A percentile compares a stretch with the other conserved stretches of the same genome.
These are phyloP conservation scores for Polypterus senegalus DNA, from an alignment of 2,113 vertebrate genomes.

Conservation along the genomic window DNA sequence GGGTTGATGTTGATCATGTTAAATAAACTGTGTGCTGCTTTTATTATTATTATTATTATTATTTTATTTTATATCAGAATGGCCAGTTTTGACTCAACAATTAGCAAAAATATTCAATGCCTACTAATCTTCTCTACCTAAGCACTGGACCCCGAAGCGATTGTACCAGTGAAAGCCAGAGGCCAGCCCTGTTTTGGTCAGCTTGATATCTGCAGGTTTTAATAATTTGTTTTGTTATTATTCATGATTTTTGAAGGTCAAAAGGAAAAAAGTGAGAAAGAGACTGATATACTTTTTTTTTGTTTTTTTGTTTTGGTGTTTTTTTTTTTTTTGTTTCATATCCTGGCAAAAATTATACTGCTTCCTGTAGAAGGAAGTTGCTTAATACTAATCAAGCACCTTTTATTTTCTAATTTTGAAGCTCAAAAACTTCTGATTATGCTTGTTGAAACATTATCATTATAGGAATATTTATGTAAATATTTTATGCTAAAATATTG, in stretches of 20 bases:
- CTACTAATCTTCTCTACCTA: constrained; percentile 45
- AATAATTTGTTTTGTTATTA: constrained; percentile 14
- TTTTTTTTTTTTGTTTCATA: constrained; percentile 39
- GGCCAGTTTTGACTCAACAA: constrained; percentile 38
- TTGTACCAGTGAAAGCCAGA: constrained; percentile 3
- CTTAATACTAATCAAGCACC: constrained; percentile 80
- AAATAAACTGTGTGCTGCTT: constrained; percentile 64
- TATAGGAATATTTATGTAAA: constrained; percentile 85
- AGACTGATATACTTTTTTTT: constrained; percentile 15
- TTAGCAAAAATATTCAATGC: constrained; percentile 24
- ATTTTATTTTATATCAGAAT: constrained; percentile 41
- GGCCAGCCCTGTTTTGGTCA: neutral
- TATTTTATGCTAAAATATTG: constrained; percentile 73
- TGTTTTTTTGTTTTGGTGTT: constrained; percentile 36
- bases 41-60: constrained; percentile 40
- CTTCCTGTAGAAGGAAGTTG: constrained; percentile 59
- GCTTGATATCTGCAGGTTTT: constrained; percentile 16
- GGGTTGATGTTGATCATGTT: constrained; percentile 45
- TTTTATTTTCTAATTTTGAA: constrained; percentile 64
- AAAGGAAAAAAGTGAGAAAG: constrained; percentile 2
- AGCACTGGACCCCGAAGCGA: constrained; percentile 49
- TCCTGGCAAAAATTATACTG: constrained; percentile 56
- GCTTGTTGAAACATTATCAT: constrained; percentile 72
- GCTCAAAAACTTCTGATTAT: constrained; percentile 50
- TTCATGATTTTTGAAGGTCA: constrained; percentile 9